Evolutionary conservation across 1,140 invertebrate genomes (phyloP).

Genomic region (Papilio aristodemus): DNA sequence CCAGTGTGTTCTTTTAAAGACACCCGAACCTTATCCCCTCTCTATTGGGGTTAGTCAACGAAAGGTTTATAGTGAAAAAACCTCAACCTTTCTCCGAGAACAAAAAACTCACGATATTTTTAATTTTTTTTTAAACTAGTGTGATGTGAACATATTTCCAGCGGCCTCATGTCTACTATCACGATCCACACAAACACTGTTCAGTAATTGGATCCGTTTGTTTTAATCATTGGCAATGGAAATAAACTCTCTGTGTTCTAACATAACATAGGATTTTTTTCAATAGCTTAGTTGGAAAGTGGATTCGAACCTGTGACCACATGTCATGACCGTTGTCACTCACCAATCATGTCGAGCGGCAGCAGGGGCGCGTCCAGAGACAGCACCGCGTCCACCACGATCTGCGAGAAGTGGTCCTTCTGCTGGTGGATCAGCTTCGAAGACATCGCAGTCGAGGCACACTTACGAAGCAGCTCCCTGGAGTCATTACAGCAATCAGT

Average conservation of each 20-base stretch:
- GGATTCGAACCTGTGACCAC: too few relatives aligned
- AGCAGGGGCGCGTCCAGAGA: slow-evolving; percentile 93
- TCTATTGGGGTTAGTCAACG: too few relatives aligned
- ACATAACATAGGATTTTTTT: too few relatives aligned
- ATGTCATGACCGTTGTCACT: too few relatives aligned
- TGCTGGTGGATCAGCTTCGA: slow-evolving; percentile 98
- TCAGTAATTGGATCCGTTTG: slow-evolving; percentile 48
- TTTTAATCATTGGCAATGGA: slow-evolving; percentile 48
- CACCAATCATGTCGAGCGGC: slow-evolving; percentile 99
- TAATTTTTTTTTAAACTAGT: too few relatives aligned
- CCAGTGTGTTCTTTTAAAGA: too few relatives aligned
- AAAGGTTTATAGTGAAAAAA: too few relatives aligned
- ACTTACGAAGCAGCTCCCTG: slow-evolving; percentile 92
- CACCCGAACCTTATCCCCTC: too few relatives aligned
- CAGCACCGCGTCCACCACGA: slow-evolving; percentile 98
- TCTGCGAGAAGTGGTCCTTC: slow-evolving; percentile 97
- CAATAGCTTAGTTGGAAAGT: too few relatives aligned
- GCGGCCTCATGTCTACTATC: slow-evolving; percentile 45
- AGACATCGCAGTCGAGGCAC: slow-evolving; percentile 97
- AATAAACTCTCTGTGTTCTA: not conserved
- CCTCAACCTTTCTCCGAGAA: too few relatives aligned
- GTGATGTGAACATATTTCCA: not conserved
- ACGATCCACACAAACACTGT: slow-evolving; percentile 39
- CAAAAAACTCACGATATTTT: too few relatives aligned
- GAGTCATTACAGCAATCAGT: too few relatives aligned